Base-by-base conservation (phyloP, 2,113 vertebrate genomes). In the Otus sunia region DNA sequence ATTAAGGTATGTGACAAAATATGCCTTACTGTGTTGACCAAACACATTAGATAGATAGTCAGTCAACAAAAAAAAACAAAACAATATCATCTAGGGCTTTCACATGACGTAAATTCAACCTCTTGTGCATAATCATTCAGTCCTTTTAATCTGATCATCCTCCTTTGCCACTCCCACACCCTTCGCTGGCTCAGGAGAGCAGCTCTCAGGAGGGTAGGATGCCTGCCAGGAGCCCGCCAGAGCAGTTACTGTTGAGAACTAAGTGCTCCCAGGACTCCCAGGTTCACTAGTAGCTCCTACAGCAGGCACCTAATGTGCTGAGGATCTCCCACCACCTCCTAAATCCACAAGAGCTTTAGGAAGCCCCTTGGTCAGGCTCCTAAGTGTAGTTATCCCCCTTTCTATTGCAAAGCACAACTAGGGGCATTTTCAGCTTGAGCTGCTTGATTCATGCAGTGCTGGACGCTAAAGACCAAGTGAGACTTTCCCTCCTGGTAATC, bases 141-240 rank as follows among this genome's bases (percentile, higher is more conserved):
- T n/a, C 6, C 29, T 82, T 53, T 56, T 47, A 59, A 43, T 26
- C 13, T 47, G n/a, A 39, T 52, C 29, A 30, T 41, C 23, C 29
- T 52, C 23, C 56, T 86, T 47, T 91, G 34, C 14, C 17, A 56
- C 12, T 84, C 26, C 8, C 26, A 18, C 2, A 12, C 15, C 22
- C 4, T 1, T 11, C 55, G 17, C 12, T 20, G 43, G 17, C 15
- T 91, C 52, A 49, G 4, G 5, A 41, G 13, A 45, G 20, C 37
- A 55, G 20, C 3, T 18, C 10, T 56, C 47, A 47, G 58, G 47
- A 50, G 29, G 30, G 13, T 23, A 77, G 64, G 30, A 67, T 2
- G 5, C 1, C 4, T 22, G 9, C 7, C 3, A 10, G 27, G 16
- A 88, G 26, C 4, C 2, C 5, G 4, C 3, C 25, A 34, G 34